A percentile compares a stretch with the other conserved stretches of the same genome.
Conservation (phyloP, 2,113 vertebrate species). For the Ochotona curzoniae region DNA sequence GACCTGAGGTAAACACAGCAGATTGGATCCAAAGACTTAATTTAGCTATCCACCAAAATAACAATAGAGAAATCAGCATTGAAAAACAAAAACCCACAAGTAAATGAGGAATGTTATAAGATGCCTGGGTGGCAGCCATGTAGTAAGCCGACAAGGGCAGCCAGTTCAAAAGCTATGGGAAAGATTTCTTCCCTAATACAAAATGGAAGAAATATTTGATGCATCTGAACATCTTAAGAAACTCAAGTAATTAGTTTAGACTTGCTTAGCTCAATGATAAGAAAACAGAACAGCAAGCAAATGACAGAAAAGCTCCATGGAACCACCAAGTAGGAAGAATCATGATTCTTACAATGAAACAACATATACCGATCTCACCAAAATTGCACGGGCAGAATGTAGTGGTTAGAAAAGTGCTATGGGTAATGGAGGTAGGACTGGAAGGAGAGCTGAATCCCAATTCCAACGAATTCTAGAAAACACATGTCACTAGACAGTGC, state of each 20-base stretch:
- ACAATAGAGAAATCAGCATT: conserved; percentile 3
- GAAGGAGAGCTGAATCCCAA: neutral
- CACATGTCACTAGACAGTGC: neutral
- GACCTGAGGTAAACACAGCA: conserved; percentile 42
- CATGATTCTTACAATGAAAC: neutral
- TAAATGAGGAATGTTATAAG: neutral
- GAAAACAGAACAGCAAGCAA: conserved; percentile 19
- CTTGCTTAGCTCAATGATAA: conserved; percentile 5
- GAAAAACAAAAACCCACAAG: conserved; percentile 42
- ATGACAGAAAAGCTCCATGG: neutral
- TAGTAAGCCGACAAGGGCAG: neutral
- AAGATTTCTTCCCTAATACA: neutral
- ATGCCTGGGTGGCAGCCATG: neutral
- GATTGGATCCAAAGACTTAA: conserved; percentile 17
- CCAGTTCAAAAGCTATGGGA: neutral
- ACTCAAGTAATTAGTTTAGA: neutral
- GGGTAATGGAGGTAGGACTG: neutral
- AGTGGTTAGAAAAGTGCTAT: neutral
- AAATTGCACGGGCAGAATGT: neutral
- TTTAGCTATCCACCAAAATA: conserved; percentile 55
- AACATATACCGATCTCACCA: fast-evolving
- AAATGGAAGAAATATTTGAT: neutral
- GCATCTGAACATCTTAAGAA: neutral
- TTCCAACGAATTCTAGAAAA: neutral
- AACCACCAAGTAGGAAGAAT: conserved; percentile 12